Percentiles rank a stretch among this genome's conserved stretches.
Conservation (phyloP, 2,888 invertebrate species). For the Lasius platythorax region DNA sequence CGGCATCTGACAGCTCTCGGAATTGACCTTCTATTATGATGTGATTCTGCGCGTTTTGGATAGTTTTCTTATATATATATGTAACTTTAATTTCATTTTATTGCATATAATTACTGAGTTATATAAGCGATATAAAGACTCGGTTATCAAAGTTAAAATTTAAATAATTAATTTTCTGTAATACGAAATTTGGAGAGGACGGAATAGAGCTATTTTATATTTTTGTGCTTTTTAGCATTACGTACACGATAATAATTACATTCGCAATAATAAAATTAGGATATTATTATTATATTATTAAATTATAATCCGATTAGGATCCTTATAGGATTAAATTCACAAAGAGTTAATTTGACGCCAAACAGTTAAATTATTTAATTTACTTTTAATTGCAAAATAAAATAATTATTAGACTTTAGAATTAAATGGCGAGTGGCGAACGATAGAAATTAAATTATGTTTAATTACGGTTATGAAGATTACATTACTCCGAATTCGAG, state of each 20-base stretch:
- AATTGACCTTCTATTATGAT: constrained; percentile 24
- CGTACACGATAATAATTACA: not conserved
- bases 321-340: not conserved
- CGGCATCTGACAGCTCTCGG: constrained; percentile 6
- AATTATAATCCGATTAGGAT: not conserved
- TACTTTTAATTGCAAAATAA: not conserved
- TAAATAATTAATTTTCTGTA: not conserved
- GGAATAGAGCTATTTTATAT: not conserved
- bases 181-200: not conserved
- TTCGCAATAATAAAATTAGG: not conserved
- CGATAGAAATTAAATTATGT: constrained; percentile 16
- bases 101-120: not conserved
- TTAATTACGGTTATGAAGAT: constrained; percentile 18
- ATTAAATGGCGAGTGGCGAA: constrained; percentile 9
- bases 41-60: constrained; percentile 1
- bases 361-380: not conserved
- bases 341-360: not conserved
- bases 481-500: not conserved
- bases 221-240: not conserved
- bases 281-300: not conserved
- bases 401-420: not conserved
- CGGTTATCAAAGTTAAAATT: constrained; percentile 13
- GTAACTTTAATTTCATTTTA: constrained; percentile 3
- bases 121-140: constrained; percentile 4
- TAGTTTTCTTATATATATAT: constrained; percentile 8